phyloP scores from a whole-genome alignment of 2,797 vertebrate genomes.

The Vultur gryphus region DNA sequence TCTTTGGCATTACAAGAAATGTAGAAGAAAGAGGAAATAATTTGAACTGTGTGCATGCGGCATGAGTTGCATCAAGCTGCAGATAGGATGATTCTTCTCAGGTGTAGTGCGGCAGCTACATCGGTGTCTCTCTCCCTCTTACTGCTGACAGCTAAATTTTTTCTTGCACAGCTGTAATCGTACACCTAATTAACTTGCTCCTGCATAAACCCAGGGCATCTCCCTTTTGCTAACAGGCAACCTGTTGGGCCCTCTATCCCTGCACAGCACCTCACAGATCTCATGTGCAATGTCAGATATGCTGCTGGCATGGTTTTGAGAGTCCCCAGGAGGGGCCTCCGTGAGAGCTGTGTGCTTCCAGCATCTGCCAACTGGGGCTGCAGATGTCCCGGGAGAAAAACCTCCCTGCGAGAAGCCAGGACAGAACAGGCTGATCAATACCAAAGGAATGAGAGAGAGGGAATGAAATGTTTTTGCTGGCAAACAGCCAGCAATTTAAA shows the following conservation, averaged over 20 bases:
- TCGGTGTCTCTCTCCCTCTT: not conserved
- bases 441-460: not conserved
- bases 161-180: not conserved
- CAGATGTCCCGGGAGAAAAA: not conserved
- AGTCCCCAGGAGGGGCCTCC: not conserved
- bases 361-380: not conserved
- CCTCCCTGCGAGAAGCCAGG: not conserved
- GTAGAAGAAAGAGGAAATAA: conserved; percentile 1
- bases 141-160: not conserved
- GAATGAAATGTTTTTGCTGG: not conserved
- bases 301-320: not conserved
- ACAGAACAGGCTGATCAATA: not conserved
- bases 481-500: not conserved
- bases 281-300: not conserved
- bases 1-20: not conserved
- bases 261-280: not conserved
- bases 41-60: not conserved
- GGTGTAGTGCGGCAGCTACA: not conserved
- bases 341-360: not conserved
- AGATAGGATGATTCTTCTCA: not conserved
- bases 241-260: not conserved
- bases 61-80: not conserved
- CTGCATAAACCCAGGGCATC: not conserved
- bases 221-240: not conserved
- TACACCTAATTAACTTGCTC: not conserved